phyloP scores from a whole-genome alignment of 2,888 invertebrate species.

The Megamerina dolium region DNA sequence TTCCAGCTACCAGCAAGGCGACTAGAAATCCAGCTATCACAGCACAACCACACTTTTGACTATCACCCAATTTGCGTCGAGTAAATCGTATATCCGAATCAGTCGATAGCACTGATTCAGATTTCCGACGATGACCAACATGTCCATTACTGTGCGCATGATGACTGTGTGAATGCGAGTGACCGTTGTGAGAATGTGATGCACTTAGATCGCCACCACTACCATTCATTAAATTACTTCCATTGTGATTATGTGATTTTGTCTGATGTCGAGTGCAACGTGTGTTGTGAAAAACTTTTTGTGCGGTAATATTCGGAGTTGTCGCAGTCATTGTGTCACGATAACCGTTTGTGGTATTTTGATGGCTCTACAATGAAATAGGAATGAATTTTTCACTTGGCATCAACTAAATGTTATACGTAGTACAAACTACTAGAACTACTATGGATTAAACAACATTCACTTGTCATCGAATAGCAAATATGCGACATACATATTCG shows the following conservation, averaged over 20 bases:
- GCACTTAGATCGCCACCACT: constrained; percentile 6
- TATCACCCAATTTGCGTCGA: constrained; percentile 73
- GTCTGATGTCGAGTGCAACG: constrained; percentile 46
- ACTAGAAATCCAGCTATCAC: constrained; percentile 77
- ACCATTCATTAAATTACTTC: not conserved
- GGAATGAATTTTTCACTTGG: too few relatives aligned
- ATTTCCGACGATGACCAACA: constrained; percentile 46
- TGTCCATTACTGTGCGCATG: constrained; percentile 26
- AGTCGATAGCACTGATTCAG: constrained; percentile 77
- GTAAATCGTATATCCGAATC: constrained; percentile 88
- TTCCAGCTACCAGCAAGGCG: constrained; percentile 66
- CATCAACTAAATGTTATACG: too few relatives aligned
- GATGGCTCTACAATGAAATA: constrained; percentile 26
- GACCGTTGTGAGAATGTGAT: constrained; percentile 19
- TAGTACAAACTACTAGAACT: too few relatives aligned
- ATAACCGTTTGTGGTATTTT: constrained; percentile 26
- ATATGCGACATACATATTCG: too few relatives aligned
- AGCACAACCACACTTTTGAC: constrained; percentile 82
- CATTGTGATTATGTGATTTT: constrained; percentile 30
- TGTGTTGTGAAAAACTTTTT: constrained; percentile 45
- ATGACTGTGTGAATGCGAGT: constrained; percentile 26
- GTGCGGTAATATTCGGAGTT: constrained; percentile 24
- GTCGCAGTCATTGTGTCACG: constrained; percentile 18
- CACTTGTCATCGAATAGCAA: not conserved
- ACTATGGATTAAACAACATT: not conserved